Base-by-base conservation (phyloP, 1,140 invertebrate species). In the Cotesia glomerata region DNA sequence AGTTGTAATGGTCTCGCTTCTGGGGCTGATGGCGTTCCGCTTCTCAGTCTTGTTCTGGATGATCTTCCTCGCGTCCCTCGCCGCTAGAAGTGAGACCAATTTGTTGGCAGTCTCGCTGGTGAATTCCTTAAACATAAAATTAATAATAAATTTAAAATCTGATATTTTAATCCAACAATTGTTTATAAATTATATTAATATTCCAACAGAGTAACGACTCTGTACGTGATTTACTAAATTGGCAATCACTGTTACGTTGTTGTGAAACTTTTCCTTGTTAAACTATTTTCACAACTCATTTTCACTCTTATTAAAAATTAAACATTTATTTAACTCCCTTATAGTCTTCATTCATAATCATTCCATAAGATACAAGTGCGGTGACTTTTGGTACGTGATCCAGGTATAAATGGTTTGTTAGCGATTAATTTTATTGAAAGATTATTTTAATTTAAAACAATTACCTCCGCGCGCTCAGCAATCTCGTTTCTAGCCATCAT, bases 401-500 rank as follows among this genome's bases (percentile, higher is more conserved):
- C 39, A 45, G 32, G 13, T 45, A 8, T 11, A 45, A 52, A 51
- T 26, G 1, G 16, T 39, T n/a, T 35, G 18, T 52, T 14, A 45
- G 2, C 3, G 16, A 49, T 45, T 26, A 26, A 26, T 26, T 45
- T 34, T 32, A 68, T 14, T 56, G 26, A 54, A 56, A n/a, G 18
- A 26, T 67, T 51, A 67, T 32, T 18, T 51, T 14, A 32, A 32
- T 34, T 62, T 62, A 34, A 68, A 39, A 39, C 14, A 79, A 73
- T 87, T 87, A 87, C 85, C 86, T 86, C 82, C 62, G 78, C 76
- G 76, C 70, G 79, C 68, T 82, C 73, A 66, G 76, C 76, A 74
- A 85, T 74, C 82, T 80, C 80, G 81, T 86, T 87, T 83, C 75
- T 82, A 69, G 80, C 78, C 78, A 86, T 82, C 73, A 77, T 76